Evolutionary conservation across 2,113 vertebrate genomes (phyloP).

Genomic region (Centropus bengalensis): DNA sequence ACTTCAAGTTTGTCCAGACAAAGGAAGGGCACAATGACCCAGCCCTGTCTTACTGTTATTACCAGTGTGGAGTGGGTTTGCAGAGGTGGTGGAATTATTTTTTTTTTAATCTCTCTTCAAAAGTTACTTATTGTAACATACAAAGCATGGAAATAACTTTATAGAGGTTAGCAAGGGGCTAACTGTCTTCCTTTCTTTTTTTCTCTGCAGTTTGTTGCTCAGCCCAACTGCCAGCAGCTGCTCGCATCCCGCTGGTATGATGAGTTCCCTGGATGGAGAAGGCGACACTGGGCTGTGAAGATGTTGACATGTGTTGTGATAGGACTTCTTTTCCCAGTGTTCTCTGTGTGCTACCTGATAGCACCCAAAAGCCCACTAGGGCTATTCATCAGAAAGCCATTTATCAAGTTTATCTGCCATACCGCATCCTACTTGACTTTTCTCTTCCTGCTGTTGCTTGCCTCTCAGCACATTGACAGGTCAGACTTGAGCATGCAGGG

Average conservation of each 20-base stretch:
- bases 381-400: constrained; percentile 95
- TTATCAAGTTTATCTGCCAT: constrained; percentile 99
- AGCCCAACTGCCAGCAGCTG: constrained; percentile 98
- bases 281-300: constrained; percentile 95
- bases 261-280: constrained; percentile 95
- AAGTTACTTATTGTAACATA: not conserved
- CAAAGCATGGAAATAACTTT: not conserved
- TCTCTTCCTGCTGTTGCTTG: constrained; percentile 92
- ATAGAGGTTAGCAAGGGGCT: not conserved
- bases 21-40: not conserved
- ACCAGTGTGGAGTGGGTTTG: not conserved
- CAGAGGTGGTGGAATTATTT: not conserved
- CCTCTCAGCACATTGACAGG: constrained; percentile 91
- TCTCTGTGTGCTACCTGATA: constrained; percentile 93
- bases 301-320: constrained; percentile 92
- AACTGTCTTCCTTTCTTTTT: constrained; percentile 38
- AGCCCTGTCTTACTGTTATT: not conserved
- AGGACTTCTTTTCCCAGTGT: constrained; percentile 91
- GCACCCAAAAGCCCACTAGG: constrained; percentile 91
- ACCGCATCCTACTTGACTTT: constrained; percentile 98
- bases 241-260: constrained; percentile 97
- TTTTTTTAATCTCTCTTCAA: not conserved
- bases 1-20: not conserved
- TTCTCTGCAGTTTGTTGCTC: constrained; percentile 90
- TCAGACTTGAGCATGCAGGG: constrained; percentile 83